Conservation (phyloP, 2,888 invertebrate species). For the Sarcophaga rosellei region DNA sequence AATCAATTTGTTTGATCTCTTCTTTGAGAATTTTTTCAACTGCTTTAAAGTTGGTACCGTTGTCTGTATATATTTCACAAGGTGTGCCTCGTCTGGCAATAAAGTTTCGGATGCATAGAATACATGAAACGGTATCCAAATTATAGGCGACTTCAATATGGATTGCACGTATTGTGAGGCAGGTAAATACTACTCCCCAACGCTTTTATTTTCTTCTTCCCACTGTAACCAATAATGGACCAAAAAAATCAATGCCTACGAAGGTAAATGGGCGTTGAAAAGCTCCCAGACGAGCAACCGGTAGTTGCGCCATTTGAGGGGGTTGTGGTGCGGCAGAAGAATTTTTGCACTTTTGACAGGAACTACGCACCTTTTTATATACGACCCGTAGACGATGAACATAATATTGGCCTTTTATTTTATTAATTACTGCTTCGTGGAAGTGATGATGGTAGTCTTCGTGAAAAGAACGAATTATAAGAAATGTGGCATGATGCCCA, state of each 20-base stretch:
- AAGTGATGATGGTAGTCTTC: not conserved
- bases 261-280: no score
- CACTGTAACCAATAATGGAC: no score
- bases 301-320: no score
- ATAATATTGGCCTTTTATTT: conserved; percentile 53
- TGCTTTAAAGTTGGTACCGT: conserved; percentile 33
- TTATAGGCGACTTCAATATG: no score
- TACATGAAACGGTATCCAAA: conserved; percentile 63
- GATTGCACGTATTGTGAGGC: no score
- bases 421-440: conserved; percentile 60
- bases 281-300: no score
- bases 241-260: conserved; percentile 56
- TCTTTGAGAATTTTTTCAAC: not conserved
- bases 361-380: no score
- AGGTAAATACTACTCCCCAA: no score
- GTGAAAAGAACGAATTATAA: conserved; percentile 29
- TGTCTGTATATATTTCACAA: conserved; percentile 23
- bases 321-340: no score
- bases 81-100: no score
- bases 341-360: no score
- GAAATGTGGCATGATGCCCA: conserved; percentile 33
- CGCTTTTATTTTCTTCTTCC: no score
- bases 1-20: conserved; percentile 8
- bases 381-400: conserved; percentile 51
- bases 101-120: conserved; percentile 58